A percentile compares a stretch with the other conserved stretches of the same genome.
Conservation (phyloP, 2,797 vertebrate genomes). For the Limosa lapponica region DNA sequence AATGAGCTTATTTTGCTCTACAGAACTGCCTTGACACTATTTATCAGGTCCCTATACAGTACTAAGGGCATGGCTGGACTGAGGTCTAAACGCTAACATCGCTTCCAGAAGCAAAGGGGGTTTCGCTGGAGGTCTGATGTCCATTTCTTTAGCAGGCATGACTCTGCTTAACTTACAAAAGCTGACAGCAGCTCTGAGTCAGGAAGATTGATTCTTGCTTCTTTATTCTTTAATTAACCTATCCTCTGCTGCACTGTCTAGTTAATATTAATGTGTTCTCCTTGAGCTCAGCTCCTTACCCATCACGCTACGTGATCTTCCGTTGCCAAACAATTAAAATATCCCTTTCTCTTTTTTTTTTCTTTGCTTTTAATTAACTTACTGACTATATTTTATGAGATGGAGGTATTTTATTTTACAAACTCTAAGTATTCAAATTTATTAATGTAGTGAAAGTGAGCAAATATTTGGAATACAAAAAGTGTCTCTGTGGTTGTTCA, state of each 20-base stretch:
- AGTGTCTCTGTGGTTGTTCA: background rate
- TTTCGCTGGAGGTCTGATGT: background rate
- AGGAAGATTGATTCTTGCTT: conserved; percentile 13
- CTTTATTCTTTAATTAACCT: conserved; percentile 59
- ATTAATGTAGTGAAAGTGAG: background rate
- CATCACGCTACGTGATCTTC: background rate
- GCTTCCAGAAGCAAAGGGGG: background rate
- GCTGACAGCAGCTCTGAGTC: background rate
- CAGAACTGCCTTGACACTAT: background rate
- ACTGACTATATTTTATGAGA: background rate
- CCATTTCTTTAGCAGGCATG: background rate
- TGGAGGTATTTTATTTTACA: background rate
- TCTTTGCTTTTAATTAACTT: background rate
- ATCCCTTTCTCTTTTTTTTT: background rate
- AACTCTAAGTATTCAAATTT: background rate
- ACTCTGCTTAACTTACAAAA: background rate
- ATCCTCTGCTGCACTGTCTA: background rate
- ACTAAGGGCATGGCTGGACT: background rate
- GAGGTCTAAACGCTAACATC: background rate
- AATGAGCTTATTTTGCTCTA: background rate
- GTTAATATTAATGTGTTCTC: conserved; percentile 32
- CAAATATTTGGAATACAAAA: background rate
- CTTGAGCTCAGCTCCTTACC: background rate
- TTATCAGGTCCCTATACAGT: background rate
- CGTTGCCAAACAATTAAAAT: background rate